These are phyloP conservation scores for Cheilosia pagana DNA, from an alignment of 2,888 invertebrate species.

Conservation along the genomic window DNA sequence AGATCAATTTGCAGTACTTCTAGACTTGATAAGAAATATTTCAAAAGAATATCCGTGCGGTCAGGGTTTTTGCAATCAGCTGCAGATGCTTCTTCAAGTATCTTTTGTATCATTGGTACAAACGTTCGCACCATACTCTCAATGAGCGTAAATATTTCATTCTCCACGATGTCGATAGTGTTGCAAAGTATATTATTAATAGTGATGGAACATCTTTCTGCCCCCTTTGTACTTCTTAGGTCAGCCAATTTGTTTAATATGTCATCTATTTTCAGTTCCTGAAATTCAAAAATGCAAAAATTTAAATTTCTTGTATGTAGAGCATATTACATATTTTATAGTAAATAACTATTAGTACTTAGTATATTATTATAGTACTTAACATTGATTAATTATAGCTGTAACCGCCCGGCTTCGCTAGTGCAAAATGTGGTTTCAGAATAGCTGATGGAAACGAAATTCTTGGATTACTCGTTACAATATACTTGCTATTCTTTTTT, in stretches of 20 bases:
- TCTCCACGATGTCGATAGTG: conserved; percentile 22
- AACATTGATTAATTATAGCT: too few relatives aligned
- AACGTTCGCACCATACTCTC: neutral
- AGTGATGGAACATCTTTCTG: conserved; percentile 24
- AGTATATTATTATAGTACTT: too few relatives aligned
- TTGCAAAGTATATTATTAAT: conserved; percentile 25
- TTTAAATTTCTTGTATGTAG: too few relatives aligned
- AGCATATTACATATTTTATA: too few relatives aligned
- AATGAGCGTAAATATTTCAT: conserved; percentile 7
- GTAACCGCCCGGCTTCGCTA: too few relatives aligned
- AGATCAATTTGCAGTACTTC: conserved; percentile 7
- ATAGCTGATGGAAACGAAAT: too few relatives aligned
- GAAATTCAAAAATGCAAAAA: neutral
- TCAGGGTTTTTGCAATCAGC: neutral
- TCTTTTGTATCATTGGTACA: neutral
- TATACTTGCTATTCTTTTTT: too few relatives aligned
- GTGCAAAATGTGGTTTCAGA: too few relatives aligned
- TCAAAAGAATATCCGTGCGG: neutral
- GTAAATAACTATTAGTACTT: too few relatives aligned
- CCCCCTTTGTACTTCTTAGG: conserved; percentile 8
- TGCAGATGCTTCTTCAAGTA: neutral
- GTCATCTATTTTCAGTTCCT: conserved; percentile 24
- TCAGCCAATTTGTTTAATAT: conserved; percentile 17
- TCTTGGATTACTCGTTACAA: too few relatives aligned
- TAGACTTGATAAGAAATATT: neutral